Evolutionary conservation across 2,888 invertebrate species (phyloP).

Genomic region (Pollenia amentaria): DNA sequence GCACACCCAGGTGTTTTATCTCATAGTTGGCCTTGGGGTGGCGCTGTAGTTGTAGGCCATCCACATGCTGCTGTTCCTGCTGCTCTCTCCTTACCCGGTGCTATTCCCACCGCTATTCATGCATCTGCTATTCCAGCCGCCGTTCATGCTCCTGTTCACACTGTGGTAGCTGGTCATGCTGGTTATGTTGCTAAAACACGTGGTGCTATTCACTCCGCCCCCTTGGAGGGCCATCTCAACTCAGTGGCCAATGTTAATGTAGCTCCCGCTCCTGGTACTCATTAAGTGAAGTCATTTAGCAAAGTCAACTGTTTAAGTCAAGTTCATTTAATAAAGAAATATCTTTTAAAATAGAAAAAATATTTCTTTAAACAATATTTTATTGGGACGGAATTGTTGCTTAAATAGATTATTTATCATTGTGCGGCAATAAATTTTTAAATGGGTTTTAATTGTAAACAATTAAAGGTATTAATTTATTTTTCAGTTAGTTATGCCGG

Average conservation of each 20-base stretch:
- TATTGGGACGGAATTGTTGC: no score
- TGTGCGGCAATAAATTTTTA: no score
- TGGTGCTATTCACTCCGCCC: slow-evolving; percentile 66
- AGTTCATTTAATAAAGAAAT: not conserved
- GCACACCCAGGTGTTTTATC: slow-evolving; percentile 78
- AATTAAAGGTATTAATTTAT: no score
- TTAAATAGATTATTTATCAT: no score
- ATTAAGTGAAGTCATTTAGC: slow-evolving; percentile 35
- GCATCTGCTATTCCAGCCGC: slow-evolving; percentile 11
- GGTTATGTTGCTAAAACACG: slow-evolving; percentile 64
- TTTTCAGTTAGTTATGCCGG: no score
- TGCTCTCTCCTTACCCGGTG: slow-evolving; percentile 21
- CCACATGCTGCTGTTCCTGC: slow-evolving; percentile 23
- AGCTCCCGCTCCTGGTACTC: slow-evolving; percentile 73
- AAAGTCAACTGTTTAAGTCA: not conserved
- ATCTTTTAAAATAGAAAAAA: not conserved
- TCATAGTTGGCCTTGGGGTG: slow-evolving; percentile 65
- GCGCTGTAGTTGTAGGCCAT: slow-evolving; percentile 61
- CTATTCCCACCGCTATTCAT: slow-evolving; percentile 37
- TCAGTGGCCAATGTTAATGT: slow-evolving; percentile 70
- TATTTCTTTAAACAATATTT: no score
- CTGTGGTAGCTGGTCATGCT: slow-evolving; percentile 52
- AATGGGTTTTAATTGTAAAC: no score
- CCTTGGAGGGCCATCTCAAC: slow-evolving; percentile 60
- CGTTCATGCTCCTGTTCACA: slow-evolving; percentile 35